Evolutionary conservation across 2,113 vertebrate genomes (phyloP), one percentile per base, ranked within the genome.

Genomic region (Thamnaconus septentrionalis): DNA sequence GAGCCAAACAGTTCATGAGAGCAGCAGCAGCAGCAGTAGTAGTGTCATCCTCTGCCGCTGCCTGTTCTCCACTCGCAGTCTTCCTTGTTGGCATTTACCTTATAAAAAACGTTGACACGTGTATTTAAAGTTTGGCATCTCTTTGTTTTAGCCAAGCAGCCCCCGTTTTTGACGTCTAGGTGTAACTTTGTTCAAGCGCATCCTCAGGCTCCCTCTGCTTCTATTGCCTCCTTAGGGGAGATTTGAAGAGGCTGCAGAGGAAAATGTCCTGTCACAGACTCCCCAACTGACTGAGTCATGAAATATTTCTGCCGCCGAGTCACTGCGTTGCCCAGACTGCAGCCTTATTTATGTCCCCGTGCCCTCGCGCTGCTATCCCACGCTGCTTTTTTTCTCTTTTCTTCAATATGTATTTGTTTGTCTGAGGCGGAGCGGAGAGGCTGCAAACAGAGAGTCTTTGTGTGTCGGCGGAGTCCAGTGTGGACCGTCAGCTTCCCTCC

Each of bases 121-220:
- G 18, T 31, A 31, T 31, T 53, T 59, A 51, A 7, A 73, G 61
- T 64, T 65, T 66, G 0, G 51, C 9, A 6, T 64, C 50, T 83
- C 75, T 78, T 76, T 85, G 82, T 82, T 42, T 83, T 31, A 58
- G 61, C 18, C 18, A 31, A 31, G 18, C 18, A 31, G 18, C 18
- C 61, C 81, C 63, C 52, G 66, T 73, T 60, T 76, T 41, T 81
- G 76, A 78, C 84, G 83, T 76, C 59, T 65, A 5, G 5, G 72
- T 87, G 85, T 64, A 71, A 86, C 74, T 66, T 85, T 84, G 64
- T 68, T 62, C 61, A 49, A 74, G 62, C 64, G 54, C 56, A 57
- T 47, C 40, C 43, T n/a, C 18, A 55, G 69, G 41, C 10, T 54
- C 55, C 5, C 57, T 12, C 55, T 5, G 45, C 9, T 52, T 31